These are phyloP conservation scores for Dascillus cervinus DNA, from an alignment of 2,888 invertebrate species.

Conservation along the genomic window DNA sequence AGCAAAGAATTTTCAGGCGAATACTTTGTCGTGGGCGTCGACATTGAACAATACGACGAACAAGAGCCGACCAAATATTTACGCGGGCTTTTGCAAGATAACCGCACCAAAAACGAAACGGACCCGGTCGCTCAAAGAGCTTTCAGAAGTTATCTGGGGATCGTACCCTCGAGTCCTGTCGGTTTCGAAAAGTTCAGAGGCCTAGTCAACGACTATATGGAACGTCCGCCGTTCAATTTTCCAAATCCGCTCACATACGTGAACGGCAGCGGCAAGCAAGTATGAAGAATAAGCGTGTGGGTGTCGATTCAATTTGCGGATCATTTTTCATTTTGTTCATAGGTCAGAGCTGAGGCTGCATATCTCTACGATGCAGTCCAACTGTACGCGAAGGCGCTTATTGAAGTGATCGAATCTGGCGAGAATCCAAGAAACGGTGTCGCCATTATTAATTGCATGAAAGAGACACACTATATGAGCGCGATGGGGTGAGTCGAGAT, in stretches of 20 bases:
- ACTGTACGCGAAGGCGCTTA: conserved; percentile 79
- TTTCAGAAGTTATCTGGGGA: conserved; percentile 74
- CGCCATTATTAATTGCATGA: conserved; percentile 69
- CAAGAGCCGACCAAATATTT: conserved; percentile 73
- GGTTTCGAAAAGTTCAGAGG: conserved; percentile 66
- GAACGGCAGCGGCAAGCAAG: conserved; percentile 61
- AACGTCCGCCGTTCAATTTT: conserved; percentile 80
- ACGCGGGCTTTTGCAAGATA: conserved; percentile 63
- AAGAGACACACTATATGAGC: conserved; percentile 71
- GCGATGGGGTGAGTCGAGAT: conserved; percentile 80
- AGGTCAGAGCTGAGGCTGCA: conserved; percentile 84
- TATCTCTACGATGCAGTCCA: conserved; percentile 92
- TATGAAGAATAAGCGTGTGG: too few relatives aligned
- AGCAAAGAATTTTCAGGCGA: too few relatives aligned
- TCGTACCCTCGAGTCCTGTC: conserved; percentile 68
- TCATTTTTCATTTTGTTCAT: conserved; percentile 22
- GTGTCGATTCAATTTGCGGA: too few relatives aligned
- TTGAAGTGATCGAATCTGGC: conserved; percentile 59
- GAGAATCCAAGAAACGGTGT: conserved; percentile 70
- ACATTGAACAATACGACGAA: conserved; percentile 79
- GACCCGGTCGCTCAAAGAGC: conserved; percentile 58
- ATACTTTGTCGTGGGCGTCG: conserved; percentile 89
- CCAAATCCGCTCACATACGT: conserved; percentile 67
- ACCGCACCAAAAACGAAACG: too few relatives aligned
- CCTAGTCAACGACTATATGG: conserved; percentile 75